These are phyloP conservation scores for Sphenodon punctatus DNA, from an alignment of 2,797 vertebrate genomes.

Conservation along the genomic window DNA sequence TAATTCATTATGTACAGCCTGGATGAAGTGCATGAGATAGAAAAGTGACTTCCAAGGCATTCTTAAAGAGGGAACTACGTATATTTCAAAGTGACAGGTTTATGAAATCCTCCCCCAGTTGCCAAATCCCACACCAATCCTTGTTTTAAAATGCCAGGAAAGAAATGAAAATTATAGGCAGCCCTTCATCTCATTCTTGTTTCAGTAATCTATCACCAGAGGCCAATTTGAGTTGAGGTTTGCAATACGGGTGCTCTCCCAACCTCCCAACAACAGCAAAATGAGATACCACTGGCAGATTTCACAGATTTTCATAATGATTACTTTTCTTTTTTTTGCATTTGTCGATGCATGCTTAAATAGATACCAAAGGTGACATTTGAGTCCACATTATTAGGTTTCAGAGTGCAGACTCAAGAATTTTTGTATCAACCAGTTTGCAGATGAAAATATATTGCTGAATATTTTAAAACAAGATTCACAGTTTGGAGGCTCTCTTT, in stretches of 20 bases:
- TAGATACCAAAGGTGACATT: neutral
- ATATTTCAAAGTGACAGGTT: neutral
- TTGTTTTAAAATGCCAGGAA: neutral
- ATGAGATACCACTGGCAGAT: neutral
- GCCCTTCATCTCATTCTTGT: neutral
- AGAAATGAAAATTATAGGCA: neutral
- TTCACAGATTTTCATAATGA: neutral
- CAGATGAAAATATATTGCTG: neutral
- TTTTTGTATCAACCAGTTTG: neutral
- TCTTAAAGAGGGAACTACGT: neutral
- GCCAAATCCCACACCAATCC: neutral
- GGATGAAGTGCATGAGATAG: neutral
- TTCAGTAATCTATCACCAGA: neutral
- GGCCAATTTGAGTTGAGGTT: neutral
- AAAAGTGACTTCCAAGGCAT: neutral
- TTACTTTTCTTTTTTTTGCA: neutral
- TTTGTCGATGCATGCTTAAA: neutral
- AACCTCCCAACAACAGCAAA: neutral
- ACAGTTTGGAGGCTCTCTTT: neutral
- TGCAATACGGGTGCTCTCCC: neutral
- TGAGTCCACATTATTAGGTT: neutral
- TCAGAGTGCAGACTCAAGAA: neutral
- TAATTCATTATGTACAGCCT: neutral
- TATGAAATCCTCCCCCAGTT: neutral
- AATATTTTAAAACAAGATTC: neutral